These are phyloP conservation scores for Lonchura striata DNA, from an alignment of 2,113 vertebrate genomes.

Conservation along the genomic window DNA sequence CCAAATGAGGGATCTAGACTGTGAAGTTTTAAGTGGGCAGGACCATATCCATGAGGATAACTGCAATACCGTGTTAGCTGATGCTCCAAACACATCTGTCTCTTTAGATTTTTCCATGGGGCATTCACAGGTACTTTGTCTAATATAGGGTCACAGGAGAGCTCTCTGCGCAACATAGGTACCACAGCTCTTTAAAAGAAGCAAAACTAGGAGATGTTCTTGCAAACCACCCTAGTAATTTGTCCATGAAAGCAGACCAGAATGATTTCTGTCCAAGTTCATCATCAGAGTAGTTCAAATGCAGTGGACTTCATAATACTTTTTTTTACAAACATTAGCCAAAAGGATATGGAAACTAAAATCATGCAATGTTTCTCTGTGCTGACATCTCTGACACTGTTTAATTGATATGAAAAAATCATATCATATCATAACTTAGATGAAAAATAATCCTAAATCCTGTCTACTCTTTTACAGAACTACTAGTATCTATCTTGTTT, in stretches of 20 bases:
- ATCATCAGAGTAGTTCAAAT: background rate
- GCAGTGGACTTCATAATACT: background rate
- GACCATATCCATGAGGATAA: background rate
- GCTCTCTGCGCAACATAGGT: background rate
- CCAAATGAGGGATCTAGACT: rapidly evolving
- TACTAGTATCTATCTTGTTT: background rate
- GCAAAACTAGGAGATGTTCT: background rate
- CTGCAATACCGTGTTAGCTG: rapidly evolving
- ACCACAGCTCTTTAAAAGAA: background rate
- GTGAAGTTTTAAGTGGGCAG: background rate
- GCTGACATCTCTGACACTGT: background rate
- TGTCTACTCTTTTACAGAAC: background rate
- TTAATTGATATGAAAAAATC: background rate
- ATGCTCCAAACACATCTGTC: rapidly evolving
- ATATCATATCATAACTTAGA: too few species aligned
- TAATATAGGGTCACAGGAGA: background rate
- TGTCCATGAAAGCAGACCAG: background rate
- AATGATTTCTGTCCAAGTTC: background rate
- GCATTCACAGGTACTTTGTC: background rate
- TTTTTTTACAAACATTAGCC: background rate
- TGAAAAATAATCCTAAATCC: background rate
- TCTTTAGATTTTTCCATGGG: background rate
- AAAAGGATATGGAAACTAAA: background rate
- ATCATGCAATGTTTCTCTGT: background rate
- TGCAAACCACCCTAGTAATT: background rate